A percentile compares a stretch with the other conserved stretches of the same genome.
phyloP scores from a whole-genome alignment of 2,113 vertebrate species.

The Eurystomus gularis region DNA sequence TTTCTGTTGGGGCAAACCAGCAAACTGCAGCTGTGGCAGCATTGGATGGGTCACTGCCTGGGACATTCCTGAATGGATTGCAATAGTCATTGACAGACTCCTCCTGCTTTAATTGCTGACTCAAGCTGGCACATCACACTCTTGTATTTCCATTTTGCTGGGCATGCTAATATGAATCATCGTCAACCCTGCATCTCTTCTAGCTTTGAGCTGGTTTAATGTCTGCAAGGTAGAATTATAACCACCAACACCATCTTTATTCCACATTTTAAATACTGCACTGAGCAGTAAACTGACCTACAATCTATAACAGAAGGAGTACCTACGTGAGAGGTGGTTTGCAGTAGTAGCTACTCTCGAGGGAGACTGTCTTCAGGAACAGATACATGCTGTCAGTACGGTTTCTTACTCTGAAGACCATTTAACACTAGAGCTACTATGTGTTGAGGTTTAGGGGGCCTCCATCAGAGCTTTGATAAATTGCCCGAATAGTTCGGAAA shows the following conservation, averaged over 20 bases:
- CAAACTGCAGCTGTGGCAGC: not conserved
- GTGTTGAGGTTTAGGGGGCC: too few relatives aligned
- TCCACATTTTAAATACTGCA: not conserved
- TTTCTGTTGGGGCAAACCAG: not conserved
- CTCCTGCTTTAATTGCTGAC: not conserved
- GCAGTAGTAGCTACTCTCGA: not conserved
- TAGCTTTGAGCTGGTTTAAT: not conserved
- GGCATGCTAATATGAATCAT: not conserved
- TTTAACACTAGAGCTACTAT: not conserved
- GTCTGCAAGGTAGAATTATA: not conserved
- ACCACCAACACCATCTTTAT: not conserved
- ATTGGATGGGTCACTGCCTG: accelerated
- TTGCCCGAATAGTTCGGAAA: too few relatives aligned
- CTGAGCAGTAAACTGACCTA: not conserved
- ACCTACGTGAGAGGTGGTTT: accelerated
- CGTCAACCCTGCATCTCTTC: not conserved
- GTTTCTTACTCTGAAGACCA: not conserved
- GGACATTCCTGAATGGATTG: not conserved
- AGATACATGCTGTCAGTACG: not conserved
- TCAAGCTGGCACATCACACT: not conserved
- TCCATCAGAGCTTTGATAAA: too few relatives aligned
- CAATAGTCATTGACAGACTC: not conserved
- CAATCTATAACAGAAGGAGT: not conserved
- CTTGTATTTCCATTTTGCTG: not conserved
- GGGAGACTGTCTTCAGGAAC: not conserved